These are phyloP conservation scores for Periophthalmus modestus DNA, from an alignment of 2,113 vertebrate genomes.

Conservation along the genomic window DNA sequence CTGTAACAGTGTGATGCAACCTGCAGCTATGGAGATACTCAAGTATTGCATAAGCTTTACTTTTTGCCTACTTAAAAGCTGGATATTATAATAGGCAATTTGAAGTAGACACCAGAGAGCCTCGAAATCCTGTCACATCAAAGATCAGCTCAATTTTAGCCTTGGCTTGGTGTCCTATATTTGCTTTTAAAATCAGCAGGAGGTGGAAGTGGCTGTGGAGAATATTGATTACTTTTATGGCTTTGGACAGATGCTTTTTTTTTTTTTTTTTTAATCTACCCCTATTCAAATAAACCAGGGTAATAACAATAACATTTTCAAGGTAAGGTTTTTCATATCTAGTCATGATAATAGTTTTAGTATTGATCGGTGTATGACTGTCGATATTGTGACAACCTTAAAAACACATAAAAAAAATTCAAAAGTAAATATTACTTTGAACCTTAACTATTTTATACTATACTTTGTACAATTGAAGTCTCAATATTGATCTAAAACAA, in stretches of 20 bases:
- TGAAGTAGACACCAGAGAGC: neutral
- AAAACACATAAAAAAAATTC: no score
- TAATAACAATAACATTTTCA: no score
- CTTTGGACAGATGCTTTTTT: neutral
- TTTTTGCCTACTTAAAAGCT: neutral
- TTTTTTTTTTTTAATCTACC: no score
- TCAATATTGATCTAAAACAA: no score
- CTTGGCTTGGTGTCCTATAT: neutral
- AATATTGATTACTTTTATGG: slow-evolving; percentile 1
- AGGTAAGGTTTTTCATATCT: no score
- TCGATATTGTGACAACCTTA: no score
- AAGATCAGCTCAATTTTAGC: slow-evolving; percentile 17
- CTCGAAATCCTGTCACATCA: neutral
- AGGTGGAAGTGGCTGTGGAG: neutral
- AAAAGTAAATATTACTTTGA: no score
- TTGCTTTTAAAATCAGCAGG: neutral
- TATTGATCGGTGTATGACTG: no score
- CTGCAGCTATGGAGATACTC: neutral
- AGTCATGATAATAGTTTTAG: no score
- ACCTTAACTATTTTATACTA: no score
- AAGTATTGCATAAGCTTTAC: neutral
- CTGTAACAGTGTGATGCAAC: neutral
- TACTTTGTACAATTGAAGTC: no score
- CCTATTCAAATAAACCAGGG: no score
- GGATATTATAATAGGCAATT: neutral